phyloP scores from a whole-genome alignment of 2,888 invertebrate species.

The Brachypterus glaber region DNA sequence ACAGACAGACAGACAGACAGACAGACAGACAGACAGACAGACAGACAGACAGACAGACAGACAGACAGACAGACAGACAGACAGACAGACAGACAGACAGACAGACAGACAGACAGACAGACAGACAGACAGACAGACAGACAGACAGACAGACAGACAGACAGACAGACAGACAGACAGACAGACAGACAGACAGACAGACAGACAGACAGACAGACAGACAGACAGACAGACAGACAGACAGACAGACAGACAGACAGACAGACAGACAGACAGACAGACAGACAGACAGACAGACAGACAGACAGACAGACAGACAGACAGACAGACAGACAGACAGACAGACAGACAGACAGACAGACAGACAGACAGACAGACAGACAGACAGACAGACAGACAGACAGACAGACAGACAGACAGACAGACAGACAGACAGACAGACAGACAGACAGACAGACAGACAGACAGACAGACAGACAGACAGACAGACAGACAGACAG shows the following conservation, averaged over 20 bases:
- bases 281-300: constrained; percentile 2
- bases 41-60: constrained; percentile 2
- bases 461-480: constrained; percentile 10
- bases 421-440: constrained; percentile 8
- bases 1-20: constrained; percentile 1
- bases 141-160: constrained; percentile 2
- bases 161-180: constrained; percentile 2
- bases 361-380: constrained; percentile 2
- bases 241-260: constrained; percentile 2
- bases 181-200: constrained; percentile 2
- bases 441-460: constrained; percentile 9
- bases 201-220: constrained; percentile 2
- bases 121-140: constrained; percentile 2
- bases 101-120: constrained; percentile 2
- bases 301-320: constrained; percentile 2
- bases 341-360: constrained; percentile 2
- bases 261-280: constrained; percentile 2
- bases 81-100: constrained; percentile 2
- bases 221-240: constrained; percentile 2
- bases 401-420: constrained; percentile 4
- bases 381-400: constrained; percentile 2
- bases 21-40: constrained; percentile 2
- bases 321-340: constrained; percentile 2
- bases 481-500: constrained; percentile 11
- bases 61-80: constrained; percentile 2